Conservation (phyloP, 2,888 invertebrate species). For the Synanthedon tipuliformis region DNA sequence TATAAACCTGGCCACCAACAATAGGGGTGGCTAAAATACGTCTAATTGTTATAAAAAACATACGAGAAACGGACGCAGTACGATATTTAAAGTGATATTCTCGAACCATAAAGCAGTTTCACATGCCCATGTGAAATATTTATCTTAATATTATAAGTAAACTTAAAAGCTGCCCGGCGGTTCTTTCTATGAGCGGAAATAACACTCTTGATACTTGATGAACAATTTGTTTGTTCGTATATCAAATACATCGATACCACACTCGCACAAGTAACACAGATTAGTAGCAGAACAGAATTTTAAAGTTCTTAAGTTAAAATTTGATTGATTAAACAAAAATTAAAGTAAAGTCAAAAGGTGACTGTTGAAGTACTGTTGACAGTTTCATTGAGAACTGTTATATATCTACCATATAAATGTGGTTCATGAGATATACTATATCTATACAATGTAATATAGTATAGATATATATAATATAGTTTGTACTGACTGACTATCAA, state of each 20-base stretch:
- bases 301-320: too few species aligned
- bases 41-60: constrained; percentile 69
- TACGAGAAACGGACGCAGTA: constrained; percentile 44
- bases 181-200: constrained; percentile 8
- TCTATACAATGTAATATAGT: too few species aligned
- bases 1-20: constrained; percentile 21
- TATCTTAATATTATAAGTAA: constrained; percentile 70
- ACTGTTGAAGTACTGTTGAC: too few species aligned
- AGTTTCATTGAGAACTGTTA: too few species aligned
- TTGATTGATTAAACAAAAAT: too few species aligned
- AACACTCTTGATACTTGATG: constrained; percentile 9
- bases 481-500: too few species aligned
- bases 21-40: constrained; percentile 58
- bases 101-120: constrained; percentile 67
- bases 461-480: too few species aligned
- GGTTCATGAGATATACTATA: too few species aligned
- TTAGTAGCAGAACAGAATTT: too few species aligned
- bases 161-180: constrained; percentile 44
- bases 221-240: background rate
- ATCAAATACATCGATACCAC: background rate
- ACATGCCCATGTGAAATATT: constrained; percentile 67
- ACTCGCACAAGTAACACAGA: too few species aligned
- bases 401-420: too few species aligned
- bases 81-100: constrained; percentile 66
- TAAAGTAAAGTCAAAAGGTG: too few species aligned